Base-by-base conservation (phyloP, 2,888 invertebrate species). In the Orchesellides sinensis region DNA sequence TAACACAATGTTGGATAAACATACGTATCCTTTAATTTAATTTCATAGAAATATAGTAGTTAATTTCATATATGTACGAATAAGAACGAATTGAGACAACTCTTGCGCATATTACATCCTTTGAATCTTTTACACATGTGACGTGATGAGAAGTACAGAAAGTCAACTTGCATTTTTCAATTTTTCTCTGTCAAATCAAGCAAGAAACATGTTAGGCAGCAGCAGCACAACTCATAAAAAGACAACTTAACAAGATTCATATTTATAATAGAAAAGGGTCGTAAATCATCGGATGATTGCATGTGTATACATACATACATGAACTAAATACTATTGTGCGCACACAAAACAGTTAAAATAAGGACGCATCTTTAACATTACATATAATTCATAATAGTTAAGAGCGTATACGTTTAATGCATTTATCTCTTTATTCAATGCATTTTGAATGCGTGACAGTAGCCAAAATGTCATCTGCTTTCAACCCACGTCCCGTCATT, bases 231-330 rank as follows among this genome's bases (percentile, higher is more conserved):
- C 82, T 75, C 82, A 69, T 82, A 82, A 82, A 72, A 75, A 82
- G 82, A 82, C 82, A 82, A 82, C 74, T 82, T 82, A 82, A 82
- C 82, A 82, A 82, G 82, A 82, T 82, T 82, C 82, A 82, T 82
- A 82, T 82, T 82, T 82, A 82, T 82, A 82, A 82, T 75, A 73
- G 73, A 74, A 74, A 82, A 72, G 75, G 75, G 75, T 75, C 82
- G 82, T 82, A 82, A 82, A 82, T 82, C 82, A 82, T 82, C 74
- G 75, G 82, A 82, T 82, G 82, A 82, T 82, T 82, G 82, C 82
- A 75, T 81, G 74, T 81, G 68, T 81, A 68, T 81, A 68, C 52
- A 25, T 32, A 23, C 35, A 25, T 66, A 32, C 68, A 77, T 66
- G 25, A 12, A 59, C 25, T 56, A 19, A n/a, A 5, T 23, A 56